Evolutionary conservation across 2,797 vertebrate genomes (phyloP).

Genomic region (Anguilla marmorata): DNA sequence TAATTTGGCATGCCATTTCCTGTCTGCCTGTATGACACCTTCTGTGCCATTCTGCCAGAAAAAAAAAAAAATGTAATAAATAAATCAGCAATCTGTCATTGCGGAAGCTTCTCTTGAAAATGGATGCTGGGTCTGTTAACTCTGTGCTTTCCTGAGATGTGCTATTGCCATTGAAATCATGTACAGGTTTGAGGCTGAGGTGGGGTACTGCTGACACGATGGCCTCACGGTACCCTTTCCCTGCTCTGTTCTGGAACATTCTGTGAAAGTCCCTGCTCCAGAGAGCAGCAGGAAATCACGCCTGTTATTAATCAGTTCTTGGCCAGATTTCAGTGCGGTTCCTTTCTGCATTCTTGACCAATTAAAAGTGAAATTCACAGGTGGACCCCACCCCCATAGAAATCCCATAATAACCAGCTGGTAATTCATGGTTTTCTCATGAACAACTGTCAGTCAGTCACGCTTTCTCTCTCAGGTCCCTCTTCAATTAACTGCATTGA

Average conservation of each 20-base stretch:
- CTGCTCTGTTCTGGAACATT: background rate
- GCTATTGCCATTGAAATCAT: background rate
- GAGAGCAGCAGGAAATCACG: background rate
- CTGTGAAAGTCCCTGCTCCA: background rate
- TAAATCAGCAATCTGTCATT: background rate
- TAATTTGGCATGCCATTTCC: background rate
- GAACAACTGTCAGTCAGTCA: background rate
- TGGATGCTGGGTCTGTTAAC: background rate
- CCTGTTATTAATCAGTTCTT: slow-evolving; percentile 4
- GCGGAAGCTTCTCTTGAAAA: background rate
- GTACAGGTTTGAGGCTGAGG: background rate
- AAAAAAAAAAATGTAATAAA: background rate
- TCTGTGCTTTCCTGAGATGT: background rate
- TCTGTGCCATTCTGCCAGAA: background rate
- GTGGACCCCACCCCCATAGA: background rate
- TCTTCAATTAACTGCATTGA: background rate
- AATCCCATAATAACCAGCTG: background rate
- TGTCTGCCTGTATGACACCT: background rate
- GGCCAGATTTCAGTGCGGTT: background rate
- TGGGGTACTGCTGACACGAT: background rate
- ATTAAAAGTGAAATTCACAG: background rate
- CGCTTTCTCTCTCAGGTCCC: background rate
- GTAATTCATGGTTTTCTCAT: background rate
- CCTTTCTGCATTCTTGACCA: background rate
- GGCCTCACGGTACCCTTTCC: background rate